Evolutionary conservation across 1,140 invertebrate species (phyloP).

Genomic region (Sarcophaga bullata): DNA sequence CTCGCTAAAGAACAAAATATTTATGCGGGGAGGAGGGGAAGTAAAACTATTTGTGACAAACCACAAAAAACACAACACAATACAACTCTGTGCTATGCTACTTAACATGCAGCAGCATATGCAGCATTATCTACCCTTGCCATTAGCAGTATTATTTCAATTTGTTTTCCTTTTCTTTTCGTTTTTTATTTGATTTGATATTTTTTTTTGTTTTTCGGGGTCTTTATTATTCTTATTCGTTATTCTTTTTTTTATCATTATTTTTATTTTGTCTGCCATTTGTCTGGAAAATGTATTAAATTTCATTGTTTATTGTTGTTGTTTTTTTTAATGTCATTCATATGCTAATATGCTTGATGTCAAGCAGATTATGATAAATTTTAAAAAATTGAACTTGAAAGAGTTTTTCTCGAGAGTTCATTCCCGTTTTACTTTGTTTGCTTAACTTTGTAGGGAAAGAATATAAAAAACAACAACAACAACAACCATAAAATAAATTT

Average conservation of each 20-base stretch:
- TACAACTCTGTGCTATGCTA: not conserved
- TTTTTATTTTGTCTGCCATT: not conserved
- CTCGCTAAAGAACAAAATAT: too few species aligned
- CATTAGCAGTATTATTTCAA: slow-evolving; percentile 6
- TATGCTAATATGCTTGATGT: slow-evolving; percentile 11
- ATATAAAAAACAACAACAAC: too few species aligned
- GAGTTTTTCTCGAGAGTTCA: too few species aligned
- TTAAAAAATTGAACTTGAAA: not conserved
- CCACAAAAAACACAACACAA: not conserved
- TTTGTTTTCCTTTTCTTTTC: not conserved
- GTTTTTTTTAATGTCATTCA: not conserved
- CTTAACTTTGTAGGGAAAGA: too few species aligned
- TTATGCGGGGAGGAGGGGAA: not conserved
- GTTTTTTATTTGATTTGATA: not conserved
- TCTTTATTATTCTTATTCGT: too few species aligned
- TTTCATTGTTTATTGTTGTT: not conserved
- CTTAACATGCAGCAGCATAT: not conserved
- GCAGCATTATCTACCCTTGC: not conserved
- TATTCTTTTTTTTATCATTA: too few species aligned
- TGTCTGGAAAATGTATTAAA: slow-evolving; percentile 15
- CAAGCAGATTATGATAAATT: slow-evolving; percentile 3
- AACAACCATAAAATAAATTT: too few species aligned
- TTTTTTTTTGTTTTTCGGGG: not conserved
- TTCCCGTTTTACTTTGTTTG: too few species aligned
- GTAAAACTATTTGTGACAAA: not conserved